Conservation (phyloP, 2,888 invertebrate genomes). For the Eubasilissa splendida region DNA sequence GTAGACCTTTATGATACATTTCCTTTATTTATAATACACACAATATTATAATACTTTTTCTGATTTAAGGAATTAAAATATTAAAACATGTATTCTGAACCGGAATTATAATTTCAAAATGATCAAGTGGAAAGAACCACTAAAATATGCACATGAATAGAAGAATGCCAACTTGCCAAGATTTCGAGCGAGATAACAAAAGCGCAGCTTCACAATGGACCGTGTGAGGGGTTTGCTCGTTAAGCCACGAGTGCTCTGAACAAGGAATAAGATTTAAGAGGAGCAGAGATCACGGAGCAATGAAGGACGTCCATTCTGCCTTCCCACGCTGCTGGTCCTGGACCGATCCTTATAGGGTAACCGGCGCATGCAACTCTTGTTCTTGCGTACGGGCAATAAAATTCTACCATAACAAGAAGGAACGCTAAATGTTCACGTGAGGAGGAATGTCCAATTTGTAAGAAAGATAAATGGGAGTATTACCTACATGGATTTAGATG, state of each 20-base stretch:
- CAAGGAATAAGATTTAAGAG: slow-evolving; percentile 37
- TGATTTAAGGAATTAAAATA: too few species aligned
- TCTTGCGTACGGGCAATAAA: slow-evolving; percentile 14
- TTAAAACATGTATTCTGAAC: too few species aligned
- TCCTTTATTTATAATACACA: too few species aligned
- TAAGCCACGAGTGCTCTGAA: slow-evolving; percentile 27
- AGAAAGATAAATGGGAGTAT: too few species aligned
- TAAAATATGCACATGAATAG: not conserved
- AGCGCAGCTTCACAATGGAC: slow-evolving; percentile 13
- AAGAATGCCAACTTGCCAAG: slow-evolving; percentile 1
- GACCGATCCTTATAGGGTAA: slow-evolving; percentile 51
- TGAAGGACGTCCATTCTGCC: slow-evolving; percentile 48
- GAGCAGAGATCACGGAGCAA: slow-evolving; percentile 32
- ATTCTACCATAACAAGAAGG: slow-evolving; percentile 5
- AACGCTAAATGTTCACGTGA: not conserved
- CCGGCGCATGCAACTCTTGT: slow-evolving; percentile 15
- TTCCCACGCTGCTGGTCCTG: slow-evolving; percentile 52
- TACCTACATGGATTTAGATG: too few species aligned
- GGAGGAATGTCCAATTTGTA: not conserved
- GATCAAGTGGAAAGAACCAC: too few species aligned
- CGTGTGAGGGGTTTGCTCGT: slow-evolving; percentile 22
- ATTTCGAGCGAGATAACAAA: slow-evolving; percentile 14
- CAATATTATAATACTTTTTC: too few species aligned
- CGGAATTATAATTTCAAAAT: too few species aligned
- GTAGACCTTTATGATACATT: too few species aligned